Percentiles rank a stretch among this genome's conserved stretches.
These are phyloP conservation scores for Morpho helenor DNA, from an alignment of 2,888 invertebrate genomes.

Conservation along the genomic window DNA sequence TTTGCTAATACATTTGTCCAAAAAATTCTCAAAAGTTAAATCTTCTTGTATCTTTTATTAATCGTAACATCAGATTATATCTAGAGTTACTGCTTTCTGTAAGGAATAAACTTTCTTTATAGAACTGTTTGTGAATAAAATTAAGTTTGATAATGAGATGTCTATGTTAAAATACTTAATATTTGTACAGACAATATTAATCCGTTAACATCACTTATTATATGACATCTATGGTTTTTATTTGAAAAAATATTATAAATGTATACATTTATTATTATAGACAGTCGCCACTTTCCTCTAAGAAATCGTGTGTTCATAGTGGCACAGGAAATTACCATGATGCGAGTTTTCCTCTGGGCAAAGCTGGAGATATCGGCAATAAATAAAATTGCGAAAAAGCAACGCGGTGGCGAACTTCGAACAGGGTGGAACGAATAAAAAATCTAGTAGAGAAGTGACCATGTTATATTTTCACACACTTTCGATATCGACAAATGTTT, in stretches of 20 bases:
- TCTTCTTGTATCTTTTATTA: too few relatives aligned
- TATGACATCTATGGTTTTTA: too few relatives aligned
- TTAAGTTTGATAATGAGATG: too few relatives aligned
- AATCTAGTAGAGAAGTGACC: constrained; percentile 42
- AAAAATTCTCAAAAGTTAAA: too few relatives aligned
- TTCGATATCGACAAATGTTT: neutral
- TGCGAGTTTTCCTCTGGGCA: constrained; percentile 58
- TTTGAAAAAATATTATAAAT: too few relatives aligned
- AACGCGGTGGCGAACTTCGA: constrained; percentile 37
- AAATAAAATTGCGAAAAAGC: constrained; percentile 73
- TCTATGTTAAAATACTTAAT: neutral
- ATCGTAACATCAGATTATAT: too few relatives aligned
- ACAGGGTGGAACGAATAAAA: constrained; percentile 59
- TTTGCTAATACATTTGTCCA: too few relatives aligned
- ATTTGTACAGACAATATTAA: too few relatives aligned
- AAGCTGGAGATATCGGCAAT: constrained; percentile 60
- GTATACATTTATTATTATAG: neutral
- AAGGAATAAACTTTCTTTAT: neutral
- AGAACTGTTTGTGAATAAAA: too few relatives aligned
- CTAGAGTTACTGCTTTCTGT: neutral
- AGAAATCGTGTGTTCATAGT: constrained; percentile 21
- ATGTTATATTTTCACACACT: neutral
- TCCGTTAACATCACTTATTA: too few relatives aligned
- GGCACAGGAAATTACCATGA: constrained; percentile 74
- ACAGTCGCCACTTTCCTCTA: neutral